These are phyloP conservation scores for Toxotes jaculatrix DNA, from an alignment of 2,113 vertebrate species.

Conservation along the genomic window DNA sequence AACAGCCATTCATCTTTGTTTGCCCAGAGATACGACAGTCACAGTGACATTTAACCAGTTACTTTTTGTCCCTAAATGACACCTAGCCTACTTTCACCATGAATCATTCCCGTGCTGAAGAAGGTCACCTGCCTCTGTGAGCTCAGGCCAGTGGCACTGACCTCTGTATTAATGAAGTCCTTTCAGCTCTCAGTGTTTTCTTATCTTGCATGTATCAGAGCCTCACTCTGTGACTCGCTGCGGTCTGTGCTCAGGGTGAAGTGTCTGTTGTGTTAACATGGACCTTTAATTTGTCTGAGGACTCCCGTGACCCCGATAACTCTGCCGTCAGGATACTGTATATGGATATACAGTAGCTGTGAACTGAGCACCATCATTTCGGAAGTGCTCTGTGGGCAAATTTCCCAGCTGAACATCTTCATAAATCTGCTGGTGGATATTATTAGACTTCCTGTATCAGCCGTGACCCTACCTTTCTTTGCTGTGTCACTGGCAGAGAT, in stretches of 20 bases:
- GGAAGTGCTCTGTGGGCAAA: constrained; percentile 69
- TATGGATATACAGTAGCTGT: constrained; percentile 38
- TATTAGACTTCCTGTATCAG: constrained; percentile 45
- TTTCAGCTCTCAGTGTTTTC: constrained; percentile 21
- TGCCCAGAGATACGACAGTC: not conserved
- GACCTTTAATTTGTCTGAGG: constrained; percentile 37
- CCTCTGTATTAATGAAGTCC: constrained; percentile 37
- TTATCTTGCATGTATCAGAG: constrained; percentile 3
- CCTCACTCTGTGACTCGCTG: constrained; percentile 31
- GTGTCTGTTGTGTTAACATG: constrained; percentile 23
- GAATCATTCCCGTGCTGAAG: constrained; percentile 5
- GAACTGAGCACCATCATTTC: constrained; percentile 43
- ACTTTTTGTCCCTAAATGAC: constrained; percentile 10
- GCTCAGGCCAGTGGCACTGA: constrained; percentile 5
- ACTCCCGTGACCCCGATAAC: constrained; percentile 15
- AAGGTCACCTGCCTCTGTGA: constrained; percentile 1
- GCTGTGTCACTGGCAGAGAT: constrained; percentile 1
- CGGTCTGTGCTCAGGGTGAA: constrained; percentile 22
- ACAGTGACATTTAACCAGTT: constrained; percentile 16
- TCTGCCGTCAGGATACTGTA: constrained; percentile 27
- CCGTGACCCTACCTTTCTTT: constrained; percentile 40
- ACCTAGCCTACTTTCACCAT: not conserved
- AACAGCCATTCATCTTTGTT: not conserved
- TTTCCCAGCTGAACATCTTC: constrained; percentile 62
- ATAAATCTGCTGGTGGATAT: constrained; percentile 60